Evolutionary conservation across 2,797 vertebrate species (phyloP).

Genomic region (Lacerta agilis): DNA sequence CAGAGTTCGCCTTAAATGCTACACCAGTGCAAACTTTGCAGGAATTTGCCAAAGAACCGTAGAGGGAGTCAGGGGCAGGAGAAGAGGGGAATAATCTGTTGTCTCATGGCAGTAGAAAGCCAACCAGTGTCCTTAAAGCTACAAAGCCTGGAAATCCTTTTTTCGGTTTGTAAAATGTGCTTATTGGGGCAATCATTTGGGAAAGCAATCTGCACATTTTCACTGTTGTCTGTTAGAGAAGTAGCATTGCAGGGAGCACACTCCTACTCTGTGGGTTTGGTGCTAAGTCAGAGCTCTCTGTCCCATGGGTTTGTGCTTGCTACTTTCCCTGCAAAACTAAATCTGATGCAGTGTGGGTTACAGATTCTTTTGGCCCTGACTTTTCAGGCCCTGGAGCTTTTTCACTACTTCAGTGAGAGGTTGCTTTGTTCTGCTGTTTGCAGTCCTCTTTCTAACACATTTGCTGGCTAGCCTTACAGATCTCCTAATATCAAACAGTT

Average conservation of each 20-base stretch:
- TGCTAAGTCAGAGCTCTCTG: not conserved
- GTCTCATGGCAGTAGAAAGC: accelerated
- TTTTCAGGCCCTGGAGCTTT: not conserved
- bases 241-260: slow-evolving; percentile 10
- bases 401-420: not conserved
- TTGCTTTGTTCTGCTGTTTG: slow-evolving; percentile 39
- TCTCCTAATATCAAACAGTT: slow-evolving; percentile 22
- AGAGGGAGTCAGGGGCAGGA: not conserved
- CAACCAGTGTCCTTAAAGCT: slow-evolving; percentile 2
- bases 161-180: slow-evolving; percentile 44
- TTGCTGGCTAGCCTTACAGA: slow-evolving; percentile 14
- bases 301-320: accelerated
- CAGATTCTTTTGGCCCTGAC: not conserved
- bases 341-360: slow-evolving; percentile 1
- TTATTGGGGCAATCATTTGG: slow-evolving; percentile 14
- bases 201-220: not conserved
- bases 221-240: not conserved
- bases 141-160: not conserved
- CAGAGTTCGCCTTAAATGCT: not conserved
- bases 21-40: not conserved
- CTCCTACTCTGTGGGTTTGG: not conserved
- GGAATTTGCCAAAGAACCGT: not conserved
- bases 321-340: not conserved
- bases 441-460: accelerated
- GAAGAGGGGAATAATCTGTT: not conserved